phyloP scores from a whole-genome alignment of 1,140 invertebrate species.

The Scaptomyza montana region DNA sequence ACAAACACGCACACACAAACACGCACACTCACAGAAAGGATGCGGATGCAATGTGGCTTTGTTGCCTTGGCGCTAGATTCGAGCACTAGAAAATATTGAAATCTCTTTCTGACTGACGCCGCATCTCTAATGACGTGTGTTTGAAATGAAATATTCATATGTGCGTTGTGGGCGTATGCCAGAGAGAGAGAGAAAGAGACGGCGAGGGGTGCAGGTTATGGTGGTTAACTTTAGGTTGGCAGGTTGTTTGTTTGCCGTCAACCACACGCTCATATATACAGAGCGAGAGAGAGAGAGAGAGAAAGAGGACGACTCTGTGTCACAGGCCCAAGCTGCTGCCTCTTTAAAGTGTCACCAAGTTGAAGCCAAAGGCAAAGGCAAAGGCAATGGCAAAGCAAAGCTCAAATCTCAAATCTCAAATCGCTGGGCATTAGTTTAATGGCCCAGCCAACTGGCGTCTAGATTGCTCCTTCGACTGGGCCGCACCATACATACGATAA shows the following conservation, averaged over 20 bases:
- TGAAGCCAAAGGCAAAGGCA: slow-evolving; percentile 36
- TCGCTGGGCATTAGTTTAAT: slow-evolving; percentile 77
- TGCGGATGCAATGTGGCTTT: slow-evolving; percentile 42
- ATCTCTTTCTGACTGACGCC: slow-evolving; percentile 69
- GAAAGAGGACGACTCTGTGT: no score
- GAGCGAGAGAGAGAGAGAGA: no score
- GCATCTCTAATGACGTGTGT: slow-evolving; percentile 78
- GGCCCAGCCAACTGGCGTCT: slow-evolving; percentile 64
- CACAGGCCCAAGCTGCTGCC: not conserved
- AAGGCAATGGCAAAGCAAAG: no score
- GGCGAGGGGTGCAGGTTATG: not conserved
- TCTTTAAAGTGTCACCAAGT: slow-evolving; percentile 82
- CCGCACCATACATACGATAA: slow-evolving; percentile 45
- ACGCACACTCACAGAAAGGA: slow-evolving; percentile 5
- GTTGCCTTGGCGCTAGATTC: slow-evolving; percentile 45
- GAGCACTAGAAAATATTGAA: slow-evolving; percentile 76
- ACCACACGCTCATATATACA: not conserved
- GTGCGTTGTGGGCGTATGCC: slow-evolving; percentile 42
- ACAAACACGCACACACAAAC: not conserved
- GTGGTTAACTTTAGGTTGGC: not conserved
- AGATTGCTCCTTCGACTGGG: not conserved
- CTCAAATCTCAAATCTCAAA: slow-evolving; percentile 70
- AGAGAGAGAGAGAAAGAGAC: no score
- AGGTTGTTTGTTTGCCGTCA: slow-evolving; percentile 29
- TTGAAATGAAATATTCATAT: slow-evolving; percentile 81